Base-by-base conservation (phyloP, 2,888 invertebrate genomes). In the Campoplex capitator region DNA sequence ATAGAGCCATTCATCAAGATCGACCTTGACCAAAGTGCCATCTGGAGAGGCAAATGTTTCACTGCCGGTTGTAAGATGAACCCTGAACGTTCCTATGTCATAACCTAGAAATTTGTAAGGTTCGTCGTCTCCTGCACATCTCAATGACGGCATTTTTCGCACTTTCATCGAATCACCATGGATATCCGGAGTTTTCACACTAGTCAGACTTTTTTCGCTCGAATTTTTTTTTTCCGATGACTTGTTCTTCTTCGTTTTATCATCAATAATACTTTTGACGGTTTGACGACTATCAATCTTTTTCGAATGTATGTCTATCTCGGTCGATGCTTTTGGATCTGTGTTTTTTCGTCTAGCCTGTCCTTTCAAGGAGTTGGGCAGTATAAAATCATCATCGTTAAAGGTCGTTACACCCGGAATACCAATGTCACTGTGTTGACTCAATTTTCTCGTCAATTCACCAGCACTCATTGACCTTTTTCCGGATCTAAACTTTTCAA, bases 81-180 rank as follows among this genome's bases (percentile, higher is more conserved):
- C 88, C 58, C 92, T 88, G 3, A 90, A 90, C 35, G 86, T 70
- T 16, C 92, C 93, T 4, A 94, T 88, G 85, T 94, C 92, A 71
- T 93, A 94, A 13, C 92, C 94, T 16, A 92, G 65, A 81, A 93
- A 93, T 76, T 91, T 89, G 45, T 87, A 89, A 70, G 89, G 73
- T 28, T 89, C 87, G 8, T 77, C 89, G 3, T 88, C 88, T 13
- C 79, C 81, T 18, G 81, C 84, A 28, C 71, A 88, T 13, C 83
- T 62, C 32, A 79, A 38, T 13, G 83, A 80, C 45, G 87, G 70
- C 65, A 76, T 48, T 82, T 90, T 85, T 42, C 83, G 84, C 32
- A 11, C 81, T 16, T 85, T 82, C 74, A 85, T 75, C 56, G 89
- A 86, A 51, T 88, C 84, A 28, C 65, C 87, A 75, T 89, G 89